phyloP scores from a whole-genome alignment of 1,140 invertebrate species.

The Brachionus koreanus region DNA sequence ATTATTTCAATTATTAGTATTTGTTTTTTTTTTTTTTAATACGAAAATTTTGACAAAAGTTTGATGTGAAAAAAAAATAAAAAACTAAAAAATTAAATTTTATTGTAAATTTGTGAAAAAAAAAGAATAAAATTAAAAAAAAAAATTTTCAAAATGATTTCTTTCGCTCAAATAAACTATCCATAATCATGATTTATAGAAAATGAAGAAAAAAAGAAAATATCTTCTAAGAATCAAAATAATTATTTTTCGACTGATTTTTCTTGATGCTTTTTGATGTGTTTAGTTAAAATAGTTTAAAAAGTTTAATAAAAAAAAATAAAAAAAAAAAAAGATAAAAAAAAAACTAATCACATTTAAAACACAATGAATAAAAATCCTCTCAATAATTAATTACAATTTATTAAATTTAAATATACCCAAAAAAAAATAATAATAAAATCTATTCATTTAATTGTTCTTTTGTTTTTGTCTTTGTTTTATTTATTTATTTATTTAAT shows the following conservation, averaged over 20 bases:
- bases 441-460: too few relatives aligned
- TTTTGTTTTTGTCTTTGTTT: too few relatives aligned
- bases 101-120: background rate
- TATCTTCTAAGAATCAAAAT: background rate
- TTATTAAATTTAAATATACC: background rate
- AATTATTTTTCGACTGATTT: background rate
- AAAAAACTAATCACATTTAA: background rate
- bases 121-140: background rate
- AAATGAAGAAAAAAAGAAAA: background rate
- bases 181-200: background rate
- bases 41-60: too few relatives aligned
- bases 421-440: too few relatives aligned
- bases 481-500: too few relatives aligned
- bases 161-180: background rate
- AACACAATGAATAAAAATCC: slow-evolving; percentile 11
- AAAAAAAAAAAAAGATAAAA: background rate
- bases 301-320: background rate
- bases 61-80: too few relatives aligned
- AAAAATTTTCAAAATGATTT: background rate
- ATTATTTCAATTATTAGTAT: too few relatives aligned
- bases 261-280: background rate
- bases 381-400: slow-evolving; percentile 1
- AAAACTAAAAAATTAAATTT: background rate
- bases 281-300: background rate
- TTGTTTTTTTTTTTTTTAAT: too few relatives aligned